Evolutionary conservation across 2,888 invertebrate genomes (phyloP).

Genomic region (Cheilosia pagana): DNA sequence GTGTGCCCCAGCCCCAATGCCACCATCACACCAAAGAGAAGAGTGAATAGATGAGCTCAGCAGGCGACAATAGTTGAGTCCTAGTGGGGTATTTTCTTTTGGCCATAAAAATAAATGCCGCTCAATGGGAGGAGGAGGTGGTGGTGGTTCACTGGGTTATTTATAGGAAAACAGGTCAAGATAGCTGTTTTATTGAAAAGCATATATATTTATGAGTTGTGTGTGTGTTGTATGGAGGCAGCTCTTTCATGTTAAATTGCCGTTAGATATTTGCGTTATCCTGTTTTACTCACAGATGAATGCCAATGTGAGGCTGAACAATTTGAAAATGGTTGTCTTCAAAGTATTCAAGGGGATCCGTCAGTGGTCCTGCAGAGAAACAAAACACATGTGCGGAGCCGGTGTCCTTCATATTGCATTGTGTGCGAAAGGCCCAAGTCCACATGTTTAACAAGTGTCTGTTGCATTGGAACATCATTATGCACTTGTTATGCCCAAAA

Average conservation of each 20-base stretch:
- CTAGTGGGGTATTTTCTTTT: slow-evolving; percentile 20
- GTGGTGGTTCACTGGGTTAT: slow-evolving; percentile 7
- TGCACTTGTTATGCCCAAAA: too few relatives aligned
- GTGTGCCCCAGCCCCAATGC: not conserved
- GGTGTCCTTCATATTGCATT: too few relatives aligned
- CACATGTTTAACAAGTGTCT: too few relatives aligned
- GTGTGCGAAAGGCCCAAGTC: too few relatives aligned
- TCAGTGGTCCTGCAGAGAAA: too few relatives aligned
- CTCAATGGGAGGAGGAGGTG: not conserved
- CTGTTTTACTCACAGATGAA: not conserved
- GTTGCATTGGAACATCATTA: too few relatives aligned
- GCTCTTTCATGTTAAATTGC: slow-evolving; percentile 15
- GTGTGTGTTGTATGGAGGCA: not conserved
- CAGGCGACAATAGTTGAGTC: slow-evolving; percentile 7
- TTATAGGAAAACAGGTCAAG: slow-evolving; percentile 46
- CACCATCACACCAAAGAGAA: too few relatives aligned
- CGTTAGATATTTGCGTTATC: slow-evolving; percentile 3
- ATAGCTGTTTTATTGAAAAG: slow-evolving; percentile 26
- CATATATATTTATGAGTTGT: not conserved
- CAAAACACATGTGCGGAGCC: too few relatives aligned
- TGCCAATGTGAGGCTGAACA: too few relatives aligned
- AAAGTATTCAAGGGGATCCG: too few relatives aligned
- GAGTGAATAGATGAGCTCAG: slow-evolving; percentile 24
- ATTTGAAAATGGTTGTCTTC: too few relatives aligned
- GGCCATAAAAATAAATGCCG: slow-evolving; percentile 49